phyloP scores from a whole-genome alignment of 2,888 invertebrate genomes.

The Pycnomerus fuliginosus region DNA sequence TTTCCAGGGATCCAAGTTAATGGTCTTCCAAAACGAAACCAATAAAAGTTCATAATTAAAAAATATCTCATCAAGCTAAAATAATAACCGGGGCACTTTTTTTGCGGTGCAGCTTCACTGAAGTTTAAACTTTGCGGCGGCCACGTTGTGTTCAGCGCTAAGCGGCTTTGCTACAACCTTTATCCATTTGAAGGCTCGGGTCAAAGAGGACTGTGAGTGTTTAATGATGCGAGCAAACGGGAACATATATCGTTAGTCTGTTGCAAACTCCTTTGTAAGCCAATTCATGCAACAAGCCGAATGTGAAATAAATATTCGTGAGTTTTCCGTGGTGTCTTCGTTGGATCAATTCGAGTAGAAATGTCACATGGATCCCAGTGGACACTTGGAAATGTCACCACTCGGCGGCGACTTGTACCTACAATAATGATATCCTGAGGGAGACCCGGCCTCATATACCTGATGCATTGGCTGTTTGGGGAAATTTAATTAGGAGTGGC shows the following conservation, averaged over 20 bases:
- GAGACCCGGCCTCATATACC: constrained; percentile 30
- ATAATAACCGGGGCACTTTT: constrained; percentile 5
- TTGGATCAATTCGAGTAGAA: constrained; percentile 49
- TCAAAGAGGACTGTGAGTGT: constrained; percentile 36
- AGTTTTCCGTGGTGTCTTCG: no score
- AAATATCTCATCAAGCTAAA: constrained; percentile 5
- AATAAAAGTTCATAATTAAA: no score
- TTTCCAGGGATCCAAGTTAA: no score
- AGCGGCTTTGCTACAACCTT: constrained; percentile 19
- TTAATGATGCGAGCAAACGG: constrained; percentile 42
- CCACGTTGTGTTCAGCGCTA: constrained; percentile 5
- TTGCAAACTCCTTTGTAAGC: constrained; percentile 16
- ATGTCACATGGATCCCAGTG: constrained; percentile 50
- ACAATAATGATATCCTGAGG: constrained; percentile 50
- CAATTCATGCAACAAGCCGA: constrained; percentile 9
- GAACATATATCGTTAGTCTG: constrained; percentile 36
- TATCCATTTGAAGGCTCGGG: constrained; percentile 26
- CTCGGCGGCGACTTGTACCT: constrained; percentile 50
- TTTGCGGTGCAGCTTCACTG: constrained; percentile 6
- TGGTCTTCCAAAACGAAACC: no score
- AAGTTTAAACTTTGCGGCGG: constrained; percentile 9
- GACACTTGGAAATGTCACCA: constrained; percentile 52
- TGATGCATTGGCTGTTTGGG: no score
- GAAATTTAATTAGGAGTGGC: no score
- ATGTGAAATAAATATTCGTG: constrained; percentile 20